phyloP scores from a whole-genome alignment of 2,888 invertebrate genomes.

The Catocala nupta region DNA sequence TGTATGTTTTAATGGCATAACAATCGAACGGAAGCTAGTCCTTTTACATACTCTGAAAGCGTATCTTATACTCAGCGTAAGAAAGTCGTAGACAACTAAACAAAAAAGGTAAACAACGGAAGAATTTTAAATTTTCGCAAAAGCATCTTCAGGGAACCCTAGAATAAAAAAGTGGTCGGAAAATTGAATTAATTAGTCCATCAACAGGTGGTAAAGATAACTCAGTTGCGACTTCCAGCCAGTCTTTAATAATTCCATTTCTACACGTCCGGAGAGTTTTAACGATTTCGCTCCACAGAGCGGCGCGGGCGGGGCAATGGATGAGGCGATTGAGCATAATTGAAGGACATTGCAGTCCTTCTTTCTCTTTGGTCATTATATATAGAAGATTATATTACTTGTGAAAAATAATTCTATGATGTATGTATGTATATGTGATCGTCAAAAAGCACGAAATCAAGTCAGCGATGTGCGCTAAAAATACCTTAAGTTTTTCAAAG shows the following conservation, averaged over 20 bases:
- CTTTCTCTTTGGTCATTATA: too few species aligned
- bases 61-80: neutral
- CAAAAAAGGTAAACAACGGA: neutral
- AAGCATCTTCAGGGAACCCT: slow-evolving; percentile 50
- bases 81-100: neutral
- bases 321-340: slow-evolving; percentile 18
- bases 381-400: too few species aligned
- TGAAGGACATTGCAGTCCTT: too few species aligned
- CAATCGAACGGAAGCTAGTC: too few species aligned
- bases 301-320: neutral
- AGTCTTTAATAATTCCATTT: slow-evolving; percentile 77
- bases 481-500: too few species aligned
- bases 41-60: neutral
- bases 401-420: too few species aligned
- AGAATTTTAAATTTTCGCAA: slow-evolving; percentile 18
- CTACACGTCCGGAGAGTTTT: slow-evolving; percentile 73
- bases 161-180: slow-evolving; percentile 57
- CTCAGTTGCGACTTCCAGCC: slow-evolving; percentile 67
- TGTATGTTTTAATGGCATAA: too few species aligned
- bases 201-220: slow-evolving; percentile 82
- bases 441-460: too few species aligned
- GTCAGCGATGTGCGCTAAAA: too few species aligned
- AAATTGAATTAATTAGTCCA: slow-evolving; percentile 82
- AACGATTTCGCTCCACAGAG: slow-evolving; percentile 61
- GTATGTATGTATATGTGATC: too few species aligned